phyloP scores from a whole-genome alignment of 2,797 vertebrate genomes.

The Spizella passerina region DNA sequence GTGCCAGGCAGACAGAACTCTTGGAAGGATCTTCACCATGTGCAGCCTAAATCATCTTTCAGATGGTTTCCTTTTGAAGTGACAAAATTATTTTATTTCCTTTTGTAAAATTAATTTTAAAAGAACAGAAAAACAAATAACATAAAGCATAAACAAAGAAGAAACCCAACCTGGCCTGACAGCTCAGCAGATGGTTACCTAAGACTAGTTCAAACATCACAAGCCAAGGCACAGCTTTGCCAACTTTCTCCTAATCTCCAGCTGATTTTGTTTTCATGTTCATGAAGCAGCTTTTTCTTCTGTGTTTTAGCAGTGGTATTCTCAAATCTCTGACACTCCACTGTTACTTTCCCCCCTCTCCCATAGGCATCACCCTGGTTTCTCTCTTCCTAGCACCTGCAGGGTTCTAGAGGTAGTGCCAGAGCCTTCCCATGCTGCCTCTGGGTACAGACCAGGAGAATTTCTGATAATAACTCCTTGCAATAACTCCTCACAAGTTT shows the following conservation, averaged over 20 bases:
- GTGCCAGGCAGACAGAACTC: not conserved
- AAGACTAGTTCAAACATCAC: not conserved
- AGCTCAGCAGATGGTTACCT: constrained; percentile 29
- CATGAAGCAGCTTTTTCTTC: not conserved
- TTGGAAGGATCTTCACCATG: not conserved
- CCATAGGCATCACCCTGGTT: not conserved
- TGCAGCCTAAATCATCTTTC: not conserved
- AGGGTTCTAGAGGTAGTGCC: not conserved
- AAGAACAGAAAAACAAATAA: constrained; percentile 1
- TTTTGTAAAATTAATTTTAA: not conserved
- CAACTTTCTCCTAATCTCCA: not conserved
- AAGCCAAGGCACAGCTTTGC: not conserved
- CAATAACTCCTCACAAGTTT: not conserved
- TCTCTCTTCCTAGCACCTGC: not conserved
- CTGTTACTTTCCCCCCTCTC: not conserved
- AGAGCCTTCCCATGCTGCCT: not conserved
- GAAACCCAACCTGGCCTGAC: not conserved
- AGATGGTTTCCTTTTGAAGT: not conserved
- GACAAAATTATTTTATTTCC: not conserved
- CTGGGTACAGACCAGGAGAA: not conserved
- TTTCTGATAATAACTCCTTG: not conserved
- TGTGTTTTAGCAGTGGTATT: not conserved
- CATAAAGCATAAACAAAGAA: not conserved
- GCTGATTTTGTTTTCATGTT: not conserved
- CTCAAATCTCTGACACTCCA: not conserved